These are phyloP conservation scores for Zoanthus solanderi DNA, from an alignment of 92 coral and sea anemone genomes.

Conservation along the genomic window DNA sequence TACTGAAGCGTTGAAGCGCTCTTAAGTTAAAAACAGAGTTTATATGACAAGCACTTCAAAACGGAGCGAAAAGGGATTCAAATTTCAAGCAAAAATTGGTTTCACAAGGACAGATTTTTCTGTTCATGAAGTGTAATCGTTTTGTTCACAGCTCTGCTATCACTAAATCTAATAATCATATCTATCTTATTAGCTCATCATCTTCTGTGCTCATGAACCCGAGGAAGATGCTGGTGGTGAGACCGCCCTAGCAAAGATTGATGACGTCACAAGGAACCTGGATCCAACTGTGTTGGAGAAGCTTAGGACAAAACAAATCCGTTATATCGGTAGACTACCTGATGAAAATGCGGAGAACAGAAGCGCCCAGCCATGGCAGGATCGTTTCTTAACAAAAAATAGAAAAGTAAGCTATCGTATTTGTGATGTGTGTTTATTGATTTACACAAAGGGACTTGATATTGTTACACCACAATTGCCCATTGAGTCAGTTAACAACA, in stretches of 20 bases:
- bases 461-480: too few species aligned
- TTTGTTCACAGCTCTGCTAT: too few species aligned
- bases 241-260: conserved; percentile 31
- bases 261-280: conserved; percentile 22
- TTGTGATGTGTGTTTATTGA: background rate
- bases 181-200: background rate
- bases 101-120: too few species aligned
- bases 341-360: conserved; percentile 15
- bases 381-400: conserved; percentile 46
- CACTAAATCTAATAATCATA: too few species aligned
- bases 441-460: too few species aligned
- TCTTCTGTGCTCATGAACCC: conserved; percentile 41
- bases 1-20: too few species aligned
- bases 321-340: conserved; percentile 36
- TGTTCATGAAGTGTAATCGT: too few species aligned
- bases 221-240: conserved; percentile 43
- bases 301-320: conserved; percentile 31
- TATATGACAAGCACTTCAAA: too few species aligned
- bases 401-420: background rate
- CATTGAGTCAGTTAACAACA: too few species aligned
- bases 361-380: conserved; percentile 43
- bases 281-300: conserved; percentile 9
- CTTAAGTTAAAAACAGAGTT: too few species aligned
- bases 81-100: too few species aligned
- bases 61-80: too few species aligned